Evolutionary conservation across 2,113 vertebrate species (phyloP), one percentile per base, ranked within the genome.

Genomic region (Scatophagus argus): DNA sequence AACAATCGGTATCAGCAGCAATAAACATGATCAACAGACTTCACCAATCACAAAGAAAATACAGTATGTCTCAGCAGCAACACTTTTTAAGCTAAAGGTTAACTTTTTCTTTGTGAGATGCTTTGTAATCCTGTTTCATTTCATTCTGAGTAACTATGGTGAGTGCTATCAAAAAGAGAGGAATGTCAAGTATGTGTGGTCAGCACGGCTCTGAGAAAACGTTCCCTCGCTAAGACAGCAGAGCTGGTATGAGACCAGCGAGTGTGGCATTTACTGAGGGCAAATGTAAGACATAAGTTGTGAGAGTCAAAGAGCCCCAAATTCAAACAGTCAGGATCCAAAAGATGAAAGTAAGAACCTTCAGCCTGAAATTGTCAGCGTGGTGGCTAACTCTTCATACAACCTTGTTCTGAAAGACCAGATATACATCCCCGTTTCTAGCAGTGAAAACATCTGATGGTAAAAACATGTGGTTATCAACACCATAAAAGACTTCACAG

Each of bases 111-210:
- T 59, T 59, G 46, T 77, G 43, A 60, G 36, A 77, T 16, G 23
- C 78, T 61, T 31, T 62, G 58, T 27, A 81, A 65, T 69, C 56
- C 55, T n/a, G 41, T 76, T 84, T 83, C 43, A 74, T 87, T 71
- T 83, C 41, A 76, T 82, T 80, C 78, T 67, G 67, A 23, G 74
- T 85, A 87, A 88, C 90, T 84, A 87, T 87, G 79, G 87, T 2
- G 23, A 83, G 71, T 47, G 38, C 86, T 70, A 89, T 91, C 88
- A 86, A 85, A 91, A 88, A 86, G 77, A 79, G 56, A 91, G 60
- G 91, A 91, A 93, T 92, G 89, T 61, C 34, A 89, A 85, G 69
- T 74, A 90, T 91, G 88, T 87, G 87, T 88, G 89, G 85, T 89
- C 79, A 82, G 77, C 65, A 77, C 59, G 34, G 81, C 61, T 74